Conservation (phyloP, 2,797 vertebrate species). For the Hipposideros larvatus region DNA sequence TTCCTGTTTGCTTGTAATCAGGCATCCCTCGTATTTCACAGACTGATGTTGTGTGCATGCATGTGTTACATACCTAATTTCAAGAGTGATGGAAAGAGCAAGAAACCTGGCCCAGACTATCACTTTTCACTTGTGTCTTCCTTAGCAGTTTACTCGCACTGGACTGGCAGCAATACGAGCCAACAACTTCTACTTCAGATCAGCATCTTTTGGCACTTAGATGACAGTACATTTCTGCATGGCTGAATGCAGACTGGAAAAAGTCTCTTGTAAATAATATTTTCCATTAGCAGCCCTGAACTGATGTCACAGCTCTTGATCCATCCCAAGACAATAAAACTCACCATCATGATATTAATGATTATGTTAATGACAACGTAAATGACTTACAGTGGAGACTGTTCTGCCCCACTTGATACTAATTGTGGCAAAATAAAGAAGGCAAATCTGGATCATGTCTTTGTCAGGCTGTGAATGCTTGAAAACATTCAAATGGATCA, state of each 20-base stretch:
- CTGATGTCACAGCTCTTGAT: constrained; percentile 65
- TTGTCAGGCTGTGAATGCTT: constrained; percentile 63
- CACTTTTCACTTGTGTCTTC: constrained; percentile 7
- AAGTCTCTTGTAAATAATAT: constrained; percentile 73
- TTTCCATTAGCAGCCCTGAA: constrained; percentile 72
- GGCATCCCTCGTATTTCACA: not conserved
- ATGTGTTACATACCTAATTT: not conserved
- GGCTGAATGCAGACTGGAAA: constrained; percentile 69
- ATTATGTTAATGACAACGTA: not conserved
- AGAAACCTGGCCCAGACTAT: not conserved
- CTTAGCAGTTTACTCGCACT: constrained; percentile 76
- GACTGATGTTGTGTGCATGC: not conserved
- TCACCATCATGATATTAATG: constrained; percentile 32
- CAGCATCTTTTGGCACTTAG: constrained; percentile 74
- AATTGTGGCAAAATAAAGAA: constrained; percentile 49
- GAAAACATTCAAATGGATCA: constrained; percentile 65
- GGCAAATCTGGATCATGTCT: constrained; percentile 39
- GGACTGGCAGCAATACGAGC: constrained; percentile 70
- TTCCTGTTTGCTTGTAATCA: not conserved
- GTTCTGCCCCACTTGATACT: not conserved
- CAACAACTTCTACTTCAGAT: constrained; percentile 70
- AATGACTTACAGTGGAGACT: constrained; percentile 45
- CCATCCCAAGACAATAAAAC: constrained; percentile 66
- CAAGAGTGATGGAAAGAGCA: not conserved
- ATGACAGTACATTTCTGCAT: constrained; percentile 69